A percentile compares a stretch with the other conserved stretches of the same genome.
phyloP scores from a whole-genome alignment of 1,140 invertebrate genomes.

The Drosophila orosa region DNA sequence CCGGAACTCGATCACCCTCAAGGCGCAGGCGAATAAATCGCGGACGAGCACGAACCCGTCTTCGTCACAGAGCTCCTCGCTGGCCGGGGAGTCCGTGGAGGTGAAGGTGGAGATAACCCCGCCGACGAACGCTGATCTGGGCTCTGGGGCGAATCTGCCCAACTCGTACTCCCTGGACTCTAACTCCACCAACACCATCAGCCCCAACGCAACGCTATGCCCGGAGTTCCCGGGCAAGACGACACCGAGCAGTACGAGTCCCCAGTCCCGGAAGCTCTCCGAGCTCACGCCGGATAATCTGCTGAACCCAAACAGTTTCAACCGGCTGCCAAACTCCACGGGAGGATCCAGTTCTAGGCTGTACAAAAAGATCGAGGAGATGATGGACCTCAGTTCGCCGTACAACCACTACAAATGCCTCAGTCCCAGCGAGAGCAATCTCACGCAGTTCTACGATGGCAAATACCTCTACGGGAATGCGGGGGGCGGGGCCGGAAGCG shows the following conservation, averaged over 20 bases:
- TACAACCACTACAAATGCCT: constrained; percentile 90
- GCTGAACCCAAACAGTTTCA: constrained; percentile 79
- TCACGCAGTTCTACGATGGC: constrained; percentile 83
- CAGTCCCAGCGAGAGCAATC: constrained; percentile 87
- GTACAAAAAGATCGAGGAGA: constrained; percentile 84
- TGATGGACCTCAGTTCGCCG: constrained; percentile 88
- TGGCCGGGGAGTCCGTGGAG: constrained; percentile 81
- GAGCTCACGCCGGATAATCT: constrained; percentile 76
- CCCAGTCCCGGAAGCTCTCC: constrained; percentile 76
- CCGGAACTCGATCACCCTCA: constrained; percentile 74
- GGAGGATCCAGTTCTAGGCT: constrained; percentile 76
- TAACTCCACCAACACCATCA: constrained; percentile 78
- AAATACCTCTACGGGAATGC: constrained; percentile 76
- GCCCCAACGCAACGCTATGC: constrained; percentile 76
- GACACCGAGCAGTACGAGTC: constrained; percentile 67
- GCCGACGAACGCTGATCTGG: constrained; percentile 68
- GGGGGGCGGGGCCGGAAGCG: constrained; percentile 18
- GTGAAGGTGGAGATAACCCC: constrained; percentile 84
- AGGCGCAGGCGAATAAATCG: constrained; percentile 79
- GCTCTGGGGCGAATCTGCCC: constrained; percentile 61
- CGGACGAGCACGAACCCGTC: constrained; percentile 82
- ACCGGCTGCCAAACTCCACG: constrained; percentile 76
- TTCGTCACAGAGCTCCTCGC: constrained; percentile 81
- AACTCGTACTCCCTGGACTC: constrained; percentile 83
- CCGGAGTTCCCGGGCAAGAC: constrained; percentile 76